Evolutionary conservation across 2,888 invertebrate genomes (phyloP).

Genomic region (Phragmatobia fuliginosa): DNA sequence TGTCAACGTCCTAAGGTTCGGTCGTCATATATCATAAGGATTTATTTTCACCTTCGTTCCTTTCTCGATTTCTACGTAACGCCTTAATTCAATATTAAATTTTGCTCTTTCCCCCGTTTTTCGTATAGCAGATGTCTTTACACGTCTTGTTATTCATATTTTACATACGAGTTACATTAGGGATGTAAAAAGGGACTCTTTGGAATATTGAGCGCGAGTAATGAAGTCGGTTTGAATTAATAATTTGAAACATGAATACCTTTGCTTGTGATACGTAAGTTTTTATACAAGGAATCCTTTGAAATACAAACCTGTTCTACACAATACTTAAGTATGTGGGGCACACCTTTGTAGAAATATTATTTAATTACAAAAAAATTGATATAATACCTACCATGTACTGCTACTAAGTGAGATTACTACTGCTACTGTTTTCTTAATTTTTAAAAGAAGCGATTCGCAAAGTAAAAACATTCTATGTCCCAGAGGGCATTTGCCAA

Average conservation of each 20-base stretch:
- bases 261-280: constrained; percentile 16
- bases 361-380: not conserved
- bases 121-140: constrained; percentile 78
- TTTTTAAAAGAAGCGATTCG: too few species aligned
- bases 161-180: constrained; percentile 69
- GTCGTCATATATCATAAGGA: constrained; percentile 81
- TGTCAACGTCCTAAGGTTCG: constrained; percentile 77
- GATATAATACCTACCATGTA: too few species aligned
- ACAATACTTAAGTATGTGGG: not conserved
- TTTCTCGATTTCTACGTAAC: constrained; percentile 83
- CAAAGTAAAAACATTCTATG: too few species aligned
- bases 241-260: constrained; percentile 33
- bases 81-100: constrained; percentile 87
- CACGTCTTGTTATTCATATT: constrained; percentile 82
- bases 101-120: constrained; percentile 73
- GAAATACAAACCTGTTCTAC: not conserved
- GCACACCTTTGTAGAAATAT: not conserved
- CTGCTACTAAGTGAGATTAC: too few species aligned
- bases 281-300: constrained; percentile 9
- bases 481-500: too few species aligned
- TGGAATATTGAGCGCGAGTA: constrained; percentile 45
- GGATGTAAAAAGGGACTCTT: constrained; percentile 50
- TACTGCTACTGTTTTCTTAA: too few species aligned
- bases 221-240: constrained; percentile 46
- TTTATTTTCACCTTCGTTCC: constrained; percentile 82